Evolutionary conservation across 2,113 vertebrate species (phyloP), one percentile per base, ranked within the genome.

Genomic region (Orycteropus afer): DNA sequence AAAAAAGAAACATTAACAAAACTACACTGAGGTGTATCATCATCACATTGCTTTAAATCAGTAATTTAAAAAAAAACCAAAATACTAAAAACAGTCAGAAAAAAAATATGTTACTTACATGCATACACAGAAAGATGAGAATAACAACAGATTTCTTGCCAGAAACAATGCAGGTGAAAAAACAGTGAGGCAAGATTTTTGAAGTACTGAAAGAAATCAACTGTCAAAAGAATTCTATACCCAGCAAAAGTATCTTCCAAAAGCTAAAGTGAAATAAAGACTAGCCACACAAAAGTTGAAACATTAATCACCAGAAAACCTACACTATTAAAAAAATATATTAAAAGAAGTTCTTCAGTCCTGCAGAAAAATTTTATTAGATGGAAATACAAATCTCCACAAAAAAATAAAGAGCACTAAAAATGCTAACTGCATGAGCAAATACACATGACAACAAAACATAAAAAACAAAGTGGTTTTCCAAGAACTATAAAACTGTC

Each of bases 1-100:
- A n/a, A n/a, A n/a, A 91, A 86, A 82, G 27, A 74, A 77, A 90
- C 53, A 76, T 63, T 67, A 83, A 79, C 17, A 63, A 92, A 53
- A 37, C 47, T 84, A 91, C 7, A 89, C 32, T 7, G 69, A 86
- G 27, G 25, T 34, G 74, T 69, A 59, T 37, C 49, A 73, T 51
- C 34, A 69, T n/a, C 42, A 89, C 91, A 92, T 22, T 84, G 8
- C 55, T 91, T 65, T 45, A 55, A 83, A 73, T 6, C 13, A 61
- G 18, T 20, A 80, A 61, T 59, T 59, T 63, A 7, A 37, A 80
- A 61, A 79, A 83, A 76, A 76, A 18, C 40, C 11, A 63, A 80
- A 83, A 61, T 14, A n/a, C 34, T 53, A 61, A 77, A 80, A 86
- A 34, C 47, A 89, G 37, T 3, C 20, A 91, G 7, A 53, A n/a